Percentiles rank a stretch among this genome's conserved stretches.
Conservation (phyloP, 2,113 vertebrate genomes). For the Lophius piscatorius region DNA sequence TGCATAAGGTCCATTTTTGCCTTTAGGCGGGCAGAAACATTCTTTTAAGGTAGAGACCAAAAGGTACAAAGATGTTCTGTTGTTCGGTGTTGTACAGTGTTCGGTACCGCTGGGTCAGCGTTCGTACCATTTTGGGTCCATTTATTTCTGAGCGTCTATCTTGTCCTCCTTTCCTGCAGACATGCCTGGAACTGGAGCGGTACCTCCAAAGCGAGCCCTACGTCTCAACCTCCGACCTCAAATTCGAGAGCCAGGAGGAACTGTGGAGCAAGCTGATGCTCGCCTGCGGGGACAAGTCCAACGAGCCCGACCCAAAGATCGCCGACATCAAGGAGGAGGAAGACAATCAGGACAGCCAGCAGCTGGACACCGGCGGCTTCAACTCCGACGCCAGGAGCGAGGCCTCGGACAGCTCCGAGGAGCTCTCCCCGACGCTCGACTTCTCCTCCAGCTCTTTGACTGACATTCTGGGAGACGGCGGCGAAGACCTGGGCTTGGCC, state of each 20-base stretch:
- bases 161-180: constrained; percentile 78
- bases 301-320: constrained; percentile 83
- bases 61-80: too few species aligned
- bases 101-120: too few species aligned
- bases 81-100: too few species aligned
- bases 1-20: too few species aligned
- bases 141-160: too few species aligned
- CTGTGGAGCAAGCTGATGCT: constrained; percentile 97
- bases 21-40: too few species aligned
- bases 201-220: constrained; percentile 98
- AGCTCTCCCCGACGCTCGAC: constrained; percentile 89
- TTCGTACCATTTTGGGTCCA: too few species aligned
- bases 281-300: constrained; percentile 90
- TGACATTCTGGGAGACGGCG: constrained; percentile 84
- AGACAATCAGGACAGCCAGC: constrained; percentile 76
- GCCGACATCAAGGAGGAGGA: constrained; percentile 83
- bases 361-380: constrained; percentile 87
- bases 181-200: constrained; percentile 94
- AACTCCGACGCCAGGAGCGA: constrained; percentile 93
- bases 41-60: too few species aligned
- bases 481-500: constrained; percentile 86
- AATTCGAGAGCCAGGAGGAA: constrained; percentile 92
- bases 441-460: constrained; percentile 86
- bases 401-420: constrained; percentile 92
- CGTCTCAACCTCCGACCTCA: constrained; percentile 91